Evolutionary conservation across 92 coral and sea anemone species (phyloP).

Genomic region (Meandrina meandrites): DNA sequence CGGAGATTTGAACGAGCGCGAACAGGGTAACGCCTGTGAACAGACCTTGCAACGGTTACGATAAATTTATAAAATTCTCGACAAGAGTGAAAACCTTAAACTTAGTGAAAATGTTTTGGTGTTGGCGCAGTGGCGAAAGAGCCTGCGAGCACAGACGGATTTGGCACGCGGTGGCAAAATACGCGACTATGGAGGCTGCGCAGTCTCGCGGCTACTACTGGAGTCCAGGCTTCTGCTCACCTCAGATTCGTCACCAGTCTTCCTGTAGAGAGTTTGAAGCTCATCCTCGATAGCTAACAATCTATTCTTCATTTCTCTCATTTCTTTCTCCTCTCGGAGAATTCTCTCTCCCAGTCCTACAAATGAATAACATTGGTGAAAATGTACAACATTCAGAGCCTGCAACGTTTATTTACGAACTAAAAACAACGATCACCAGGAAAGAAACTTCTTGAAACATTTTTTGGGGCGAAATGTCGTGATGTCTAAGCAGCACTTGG

Average conservation of each 20-base stretch:
- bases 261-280: conserved; percentile 60
- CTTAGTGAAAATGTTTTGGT: too few relatives aligned
- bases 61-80: too few relatives aligned
- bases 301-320: conserved; percentile 84
- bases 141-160: too few relatives aligned
- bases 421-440: not conserved
- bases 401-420: not conserved
- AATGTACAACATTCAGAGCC: not conserved
- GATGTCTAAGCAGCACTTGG: not conserved
- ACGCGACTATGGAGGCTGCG: too few relatives aligned
- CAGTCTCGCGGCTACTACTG: too few relatives aligned
- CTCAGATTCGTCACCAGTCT: conserved; percentile 63
- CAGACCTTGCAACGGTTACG: too few relatives aligned
- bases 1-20: too few relatives aligned
- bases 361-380: not conserved
- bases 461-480: too few relatives aligned
- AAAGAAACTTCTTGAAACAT: not conserved
- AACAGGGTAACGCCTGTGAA: too few relatives aligned
- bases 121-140: too few relatives aligned
- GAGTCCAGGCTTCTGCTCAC: conserved; percentile 26
- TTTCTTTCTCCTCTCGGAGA: conserved; percentile 85
- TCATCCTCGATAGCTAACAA: conserved; percentile 83
- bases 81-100: too few relatives aligned
- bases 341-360: conserved; percentile 88
- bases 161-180: too few relatives aligned